Base-by-base conservation (phyloP, 2,797 vertebrate species). In the Ceyx erithaca region DNA sequence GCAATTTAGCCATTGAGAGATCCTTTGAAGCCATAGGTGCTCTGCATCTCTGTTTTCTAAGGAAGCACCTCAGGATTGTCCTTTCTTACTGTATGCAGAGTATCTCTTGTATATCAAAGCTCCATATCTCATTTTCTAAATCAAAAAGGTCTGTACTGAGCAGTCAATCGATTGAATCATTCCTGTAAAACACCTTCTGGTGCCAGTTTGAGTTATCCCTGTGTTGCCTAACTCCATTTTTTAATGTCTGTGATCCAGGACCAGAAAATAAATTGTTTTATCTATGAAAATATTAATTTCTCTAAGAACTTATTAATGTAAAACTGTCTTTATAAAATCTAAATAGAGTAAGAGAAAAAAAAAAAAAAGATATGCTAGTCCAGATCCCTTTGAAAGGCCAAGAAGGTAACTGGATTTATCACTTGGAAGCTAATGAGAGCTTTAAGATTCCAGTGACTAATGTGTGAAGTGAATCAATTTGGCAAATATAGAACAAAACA, bases 291-390 rank as follows among this genome's bases (percentile, higher is more conserved):
- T 49, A 49, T 14, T 49, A 26, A 49, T 55, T 93, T 63, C n/a
- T 64, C 35, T 87, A 23, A 40, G 13, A 85, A 89, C 33, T 82
- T 92, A 52, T 68, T 67, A 6, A 85, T 68, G 28, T 33, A 91
- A 92, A 92, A 72, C 21, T 83, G 55, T 75, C 75, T 89, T 93
- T 95, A 92, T 94, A 40, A 85, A 70, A 67, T 90, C 46, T 81
- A 94, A 93, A 94, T 73, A 87, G 18, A 54, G 76, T 57, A 85
- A 81, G 28, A 82, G 30, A 33, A 33, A 33, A 33, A 79, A 85
- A 33, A 33, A 33, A 33, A 79, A 85, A 37, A 81, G 80, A 55
- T 12, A 62, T 80, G 30, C 35, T 71, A 52, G 41, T 41, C 26
- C 37, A 80, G 33, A 86, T 82, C 49, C 87, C 48, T 91, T 80